Percentiles rank a stretch among this genome's conserved stretches.
These are phyloP conservation scores for Platyura marginata DNA, from an alignment of 1,140 invertebrate species.

Conservation along the genomic window DNA sequence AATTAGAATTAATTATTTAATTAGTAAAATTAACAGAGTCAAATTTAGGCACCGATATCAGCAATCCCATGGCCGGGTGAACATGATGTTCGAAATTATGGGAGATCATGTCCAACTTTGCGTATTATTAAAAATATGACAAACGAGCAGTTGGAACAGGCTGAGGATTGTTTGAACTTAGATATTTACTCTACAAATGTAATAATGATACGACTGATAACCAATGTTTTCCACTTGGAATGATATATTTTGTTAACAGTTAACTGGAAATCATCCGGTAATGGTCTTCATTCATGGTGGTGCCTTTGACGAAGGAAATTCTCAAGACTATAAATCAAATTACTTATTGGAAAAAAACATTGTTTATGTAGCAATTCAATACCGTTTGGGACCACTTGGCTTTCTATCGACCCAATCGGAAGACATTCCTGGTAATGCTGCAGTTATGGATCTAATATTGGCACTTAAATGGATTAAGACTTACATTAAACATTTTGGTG, in stretches of 20 bases:
- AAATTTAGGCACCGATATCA: slow-evolving; percentile 23
- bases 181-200: slow-evolving; percentile 21
- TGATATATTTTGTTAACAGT: not conserved
- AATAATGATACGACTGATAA: slow-evolving; percentile 1
- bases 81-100: slow-evolving; percentile 13
- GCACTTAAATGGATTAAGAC: slow-evolving; percentile 39
- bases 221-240: not conserved
- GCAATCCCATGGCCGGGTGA: too few species aligned
- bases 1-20: slow-evolving; percentile 32
- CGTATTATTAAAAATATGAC: slow-evolving; percentile 12
- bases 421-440: slow-evolving; percentile 45
- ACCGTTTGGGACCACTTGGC: slow-evolving; percentile 42
- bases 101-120: slow-evolving; percentile 17
- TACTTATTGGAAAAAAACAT: slow-evolving; percentile 55
- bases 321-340: slow-evolving; percentile 47
- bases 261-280: slow-evolving; percentile 11
- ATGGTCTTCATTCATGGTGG: slow-evolving; percentile 23
- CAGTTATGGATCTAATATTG: slow-evolving; percentile 41
- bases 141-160: slow-evolving; percentile 10
- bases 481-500: slow-evolving; percentile 46
- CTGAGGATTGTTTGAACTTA: slow-evolving; percentile 21
- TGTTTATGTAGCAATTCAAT: slow-evolving; percentile 61
- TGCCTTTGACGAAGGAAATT: slow-evolving; percentile 20
- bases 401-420: slow-evolving; percentile 31
- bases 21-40: slow-evolving; percentile 35